These are phyloP conservation scores for Andrena fulva DNA, from an alignment of 2,888 invertebrate species.

Conservation along the genomic window DNA sequence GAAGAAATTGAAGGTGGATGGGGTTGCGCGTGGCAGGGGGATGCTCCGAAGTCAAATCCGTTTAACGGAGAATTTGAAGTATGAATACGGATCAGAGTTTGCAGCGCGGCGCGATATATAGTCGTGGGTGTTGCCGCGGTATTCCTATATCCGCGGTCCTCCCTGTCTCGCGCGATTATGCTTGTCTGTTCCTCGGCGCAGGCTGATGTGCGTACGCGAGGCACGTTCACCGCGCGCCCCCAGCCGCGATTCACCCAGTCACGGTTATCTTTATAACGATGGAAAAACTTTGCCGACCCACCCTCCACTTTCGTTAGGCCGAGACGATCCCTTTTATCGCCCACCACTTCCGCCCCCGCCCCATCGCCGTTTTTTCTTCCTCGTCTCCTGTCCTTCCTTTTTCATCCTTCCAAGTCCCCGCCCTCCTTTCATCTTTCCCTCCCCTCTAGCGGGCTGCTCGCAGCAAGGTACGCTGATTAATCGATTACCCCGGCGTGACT, in stretches of 20 bases:
- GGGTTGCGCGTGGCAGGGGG: background rate
- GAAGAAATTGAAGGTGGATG: background rate
- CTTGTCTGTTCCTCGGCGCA: constrained; percentile 32
- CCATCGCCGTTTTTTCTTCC: background rate
- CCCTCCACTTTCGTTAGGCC: constrained; percentile 12
- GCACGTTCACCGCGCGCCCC: constrained; percentile 25
- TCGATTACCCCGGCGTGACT: constrained; percentile 2
- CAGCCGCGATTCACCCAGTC: constrained; percentile 17
- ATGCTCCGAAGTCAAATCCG: constrained; percentile 21
- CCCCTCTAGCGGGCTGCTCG: too few relatives aligned
- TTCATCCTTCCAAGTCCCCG: background rate
- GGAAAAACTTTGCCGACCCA: constrained; percentile 22
- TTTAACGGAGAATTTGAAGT: constrained; percentile 49
- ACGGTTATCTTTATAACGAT: constrained; percentile 44
- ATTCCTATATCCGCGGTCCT: constrained; percentile 19
- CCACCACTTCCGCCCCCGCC: too few relatives aligned
- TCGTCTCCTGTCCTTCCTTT: background rate
- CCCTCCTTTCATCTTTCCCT: constrained; percentile 5
- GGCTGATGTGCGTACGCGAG: constrained; percentile 33
- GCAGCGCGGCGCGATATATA: background rate
- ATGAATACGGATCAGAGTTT: constrained; percentile 38
- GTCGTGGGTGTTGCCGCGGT: background rate
- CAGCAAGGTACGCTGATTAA: background rate
- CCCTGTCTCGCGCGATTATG: constrained; percentile 26
- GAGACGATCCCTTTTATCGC: constrained; percentile 43